Percentiles rank a stretch among this genome's conserved stretches.
Evolutionary conservation across 2,888 invertebrate genomes (phyloP).

Genomic region (Heliothis peltigera): DNA sequence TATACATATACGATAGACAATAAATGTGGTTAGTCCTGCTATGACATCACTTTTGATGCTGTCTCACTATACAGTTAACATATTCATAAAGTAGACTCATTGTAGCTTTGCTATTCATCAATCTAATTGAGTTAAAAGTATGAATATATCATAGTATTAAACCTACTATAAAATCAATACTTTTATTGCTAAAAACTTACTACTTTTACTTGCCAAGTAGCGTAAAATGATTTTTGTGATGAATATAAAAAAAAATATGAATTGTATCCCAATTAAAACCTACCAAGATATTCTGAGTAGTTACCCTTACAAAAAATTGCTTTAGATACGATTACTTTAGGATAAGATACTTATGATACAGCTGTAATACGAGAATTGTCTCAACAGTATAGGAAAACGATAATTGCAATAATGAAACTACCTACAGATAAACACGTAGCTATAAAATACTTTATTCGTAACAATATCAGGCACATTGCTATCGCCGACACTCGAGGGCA

Average conservation of each 20-base stretch:
- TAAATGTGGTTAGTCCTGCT: slow-evolving; percentile 46
- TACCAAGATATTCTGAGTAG: too few species aligned
- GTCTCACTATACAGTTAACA: background rate
- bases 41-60: slow-evolving; percentile 53
- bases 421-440: slow-evolving; percentile 14
- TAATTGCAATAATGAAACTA: background rate
- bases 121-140: background rate
- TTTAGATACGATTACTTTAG: background rate
- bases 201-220: too few species aligned
- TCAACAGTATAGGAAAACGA: background rate
- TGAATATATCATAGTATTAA: too few species aligned
- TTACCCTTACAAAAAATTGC: too few species aligned
- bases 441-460: slow-evolving; percentile 39
- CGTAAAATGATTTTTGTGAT: too few species aligned
- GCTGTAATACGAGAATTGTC: too few species aligned
- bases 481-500: slow-evolving; percentile 35
- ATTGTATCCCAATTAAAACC: too few species aligned
- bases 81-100: background rate
- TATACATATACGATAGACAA: slow-evolving; percentile 37
- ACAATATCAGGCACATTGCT: slow-evolving; percentile 24
- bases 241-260: too few species aligned
- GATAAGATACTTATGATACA: background rate
- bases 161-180: too few species aligned
- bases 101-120: background rate
- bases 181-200: too few species aligned